Percentiles rank a stretch among this genome's conserved stretches.
phyloP scores from a whole-genome alignment of 2,113 vertebrate genomes.

The Lagenorhynchus albirostris region DNA sequence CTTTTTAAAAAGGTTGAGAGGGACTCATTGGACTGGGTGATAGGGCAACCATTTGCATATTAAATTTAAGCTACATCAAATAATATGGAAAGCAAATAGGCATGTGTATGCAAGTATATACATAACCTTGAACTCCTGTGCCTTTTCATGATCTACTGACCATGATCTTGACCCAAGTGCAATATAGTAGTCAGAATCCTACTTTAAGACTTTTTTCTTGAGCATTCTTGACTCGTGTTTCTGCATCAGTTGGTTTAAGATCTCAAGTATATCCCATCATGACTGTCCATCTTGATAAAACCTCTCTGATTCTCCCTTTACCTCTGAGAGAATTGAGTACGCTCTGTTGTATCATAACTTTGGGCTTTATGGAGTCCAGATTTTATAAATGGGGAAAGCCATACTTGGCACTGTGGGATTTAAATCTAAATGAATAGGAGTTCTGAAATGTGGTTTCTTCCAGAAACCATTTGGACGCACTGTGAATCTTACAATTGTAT shows the following conservation, averaged over 20 bases:
- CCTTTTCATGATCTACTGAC: background rate
- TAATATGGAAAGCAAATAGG: background rate
- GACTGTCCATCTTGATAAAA: background rate
- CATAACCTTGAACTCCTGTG: background rate
- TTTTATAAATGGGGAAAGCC: background rate
- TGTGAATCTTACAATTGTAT: background rate
- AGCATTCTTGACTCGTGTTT: background rate
- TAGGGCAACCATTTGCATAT: background rate
- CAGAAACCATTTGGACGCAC: background rate
- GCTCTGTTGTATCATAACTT: background rate
- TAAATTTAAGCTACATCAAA: background rate
- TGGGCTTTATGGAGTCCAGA: background rate
- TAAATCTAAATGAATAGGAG: background rate
- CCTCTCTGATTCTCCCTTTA: background rate
- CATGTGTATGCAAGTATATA: background rate
- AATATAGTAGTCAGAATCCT: background rate
- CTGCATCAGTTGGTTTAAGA: background rate
- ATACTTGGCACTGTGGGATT: background rate
- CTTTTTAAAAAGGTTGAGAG: background rate
- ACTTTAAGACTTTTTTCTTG: background rate
- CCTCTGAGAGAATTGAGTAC: background rate
- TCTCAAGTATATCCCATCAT: background rate
- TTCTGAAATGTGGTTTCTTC: background rate
- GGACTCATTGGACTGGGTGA: background rate
- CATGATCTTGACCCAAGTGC: background rate